Base-by-base conservation (phyloP, 64 coral and sea anemone genomes). In the Acropora yongei region DNA sequence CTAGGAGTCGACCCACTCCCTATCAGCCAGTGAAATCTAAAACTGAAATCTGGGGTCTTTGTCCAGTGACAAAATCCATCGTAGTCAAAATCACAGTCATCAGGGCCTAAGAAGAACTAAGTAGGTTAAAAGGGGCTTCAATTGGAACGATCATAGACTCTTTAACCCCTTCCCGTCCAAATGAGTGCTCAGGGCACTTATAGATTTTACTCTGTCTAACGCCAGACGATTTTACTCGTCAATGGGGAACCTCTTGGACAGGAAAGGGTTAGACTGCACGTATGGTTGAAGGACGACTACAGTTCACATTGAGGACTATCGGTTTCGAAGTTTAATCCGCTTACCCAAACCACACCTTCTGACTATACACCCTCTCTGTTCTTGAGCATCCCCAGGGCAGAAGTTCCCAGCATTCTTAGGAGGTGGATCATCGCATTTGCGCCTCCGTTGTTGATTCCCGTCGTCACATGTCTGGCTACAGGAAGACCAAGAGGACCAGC, bases 21-120 rank as follows among this genome's bases (percentile, higher is more conserved):
- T 50, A 75, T 57, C n/a, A 74, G 9, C 94, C 94, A 96, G 41
- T 96, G 20, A n/a, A 51, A 14, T 55, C 67, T 19, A 7, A 68
- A 78, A 80, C 65, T 68, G 11, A 46, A 58, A 2, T 42, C 20
- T 44, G 84, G 48, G 87, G 49, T 80, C 44, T 88, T 88, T 74
- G 86, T 89, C 72, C 90, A 91, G 66, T 85, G 94, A 11, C 94
- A 84, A 71, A 58, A 72, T 40, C 88, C 88, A 75, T 92, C 90
- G 49, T 44, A 89, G 77, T 96, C 90, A 55, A 96, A 96, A 48
- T 96, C 68, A 89, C 94, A 96, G 50, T 96, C 94, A 87, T 92
- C 72, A 4, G 78, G 73, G 9, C 94, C 90, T 96, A 41, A 3
- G 46, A 13, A 40, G 1, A 60, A 50, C 10, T 55, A 55, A 55